Base-by-base conservation (phyloP, 2,888 invertebrate genomes). In the Congeria kusceri region DNA sequence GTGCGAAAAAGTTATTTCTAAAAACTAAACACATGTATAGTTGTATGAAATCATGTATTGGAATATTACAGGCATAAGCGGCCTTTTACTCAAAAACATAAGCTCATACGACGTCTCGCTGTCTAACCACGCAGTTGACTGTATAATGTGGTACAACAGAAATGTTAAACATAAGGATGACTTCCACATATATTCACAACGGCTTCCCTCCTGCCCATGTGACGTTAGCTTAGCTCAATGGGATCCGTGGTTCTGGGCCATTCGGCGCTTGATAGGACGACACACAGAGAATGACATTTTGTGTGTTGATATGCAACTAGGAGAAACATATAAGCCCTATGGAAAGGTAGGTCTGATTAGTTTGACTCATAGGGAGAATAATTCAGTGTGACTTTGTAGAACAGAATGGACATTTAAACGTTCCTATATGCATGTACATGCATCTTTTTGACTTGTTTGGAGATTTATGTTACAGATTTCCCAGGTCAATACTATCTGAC, bases 261-360 rank as follows among this genome's bases (percentile, higher is more conserved):
- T 70, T 23, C 61, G 56, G 18, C 20, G 46, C 7, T 1, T 11
- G 11, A 1, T 53, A 9, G 9, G 53, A 15, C 25, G 18, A 20
- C 53, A 20, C 9, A 25, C 2, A n/a, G 9, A n/a, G 9, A 53
- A 53, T 18, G 39, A 58, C n/a, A 61, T 32, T 29, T 29, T 61
- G 0, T 70, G 69, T 25, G 69, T 65, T 25, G 67, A 67, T 25
- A 61, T 72, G 53, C 28, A 39, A 15, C 72, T 63, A 13, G 57
- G 61, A 28, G 15, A 15, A 20, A 44, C 23, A 18, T 68, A 32
- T 27, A n/a, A 44, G 20, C 68, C 71, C 0, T 32, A 63, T 63
- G 77, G 77, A 58, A 77, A 72, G 68, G 77, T 77, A 32, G 9
- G 39, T 39, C n/a, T n/a, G n/a, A n/a, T n/a, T n/a, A n/a, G n/a